Percentiles rank a stretch among this genome's conserved stretches.
phyloP scores from a whole-genome alignment of 2,113 vertebrate genomes.

The Lampris incognitus region DNA sequence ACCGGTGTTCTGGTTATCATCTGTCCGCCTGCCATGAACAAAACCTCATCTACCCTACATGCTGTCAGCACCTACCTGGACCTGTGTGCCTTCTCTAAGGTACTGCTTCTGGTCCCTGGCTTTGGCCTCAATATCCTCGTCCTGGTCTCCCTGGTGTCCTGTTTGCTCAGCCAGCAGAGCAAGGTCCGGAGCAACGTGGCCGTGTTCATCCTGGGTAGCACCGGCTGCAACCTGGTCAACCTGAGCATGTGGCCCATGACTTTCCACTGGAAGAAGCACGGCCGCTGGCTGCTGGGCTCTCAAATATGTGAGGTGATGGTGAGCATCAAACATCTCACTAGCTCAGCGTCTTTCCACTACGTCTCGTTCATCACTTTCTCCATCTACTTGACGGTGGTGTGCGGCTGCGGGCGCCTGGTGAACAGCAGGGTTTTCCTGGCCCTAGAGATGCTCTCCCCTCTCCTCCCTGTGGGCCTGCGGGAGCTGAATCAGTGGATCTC shows the following conservation, averaged over 20 bases:
- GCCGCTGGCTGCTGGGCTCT: constrained; percentile 58
- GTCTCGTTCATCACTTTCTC: constrained; percentile 69
- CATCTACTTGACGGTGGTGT: constrained; percentile 68
- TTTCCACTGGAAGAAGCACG: constrained; percentile 62
- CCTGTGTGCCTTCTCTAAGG: constrained; percentile 59
- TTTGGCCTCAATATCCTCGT: constrained; percentile 65
- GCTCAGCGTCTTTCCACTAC: constrained; percentile 65
- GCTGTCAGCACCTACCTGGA: constrained; percentile 44
- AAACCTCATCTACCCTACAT: constrained; percentile 49
- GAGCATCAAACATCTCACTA: constrained; percentile 56
- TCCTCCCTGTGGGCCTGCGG: constrained; percentile 55
- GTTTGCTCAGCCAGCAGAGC: constrained; percentile 38
- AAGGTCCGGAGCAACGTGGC: constrained; percentile 65
- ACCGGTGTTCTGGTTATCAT: not conserved
- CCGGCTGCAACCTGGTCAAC: constrained; percentile 58
- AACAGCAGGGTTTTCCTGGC: constrained; percentile 60
- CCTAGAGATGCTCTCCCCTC: constrained; percentile 59
- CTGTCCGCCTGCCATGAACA: constrained; percentile 48
- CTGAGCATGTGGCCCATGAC: constrained; percentile 65
- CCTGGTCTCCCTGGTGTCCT: constrained; percentile 50
- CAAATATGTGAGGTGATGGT: constrained; percentile 63
- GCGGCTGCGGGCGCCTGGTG: constrained; percentile 46
- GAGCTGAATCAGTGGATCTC: constrained; percentile 53
- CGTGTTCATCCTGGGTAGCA: constrained; percentile 62
- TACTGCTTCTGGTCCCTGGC: constrained; percentile 58